Percentiles rank a stretch among this genome's conserved stretches.
These are phyloP conservation scores for Spheniscus mendiculus DNA, from an alignment of 2,113 vertebrate species.

Conservation along the genomic window DNA sequence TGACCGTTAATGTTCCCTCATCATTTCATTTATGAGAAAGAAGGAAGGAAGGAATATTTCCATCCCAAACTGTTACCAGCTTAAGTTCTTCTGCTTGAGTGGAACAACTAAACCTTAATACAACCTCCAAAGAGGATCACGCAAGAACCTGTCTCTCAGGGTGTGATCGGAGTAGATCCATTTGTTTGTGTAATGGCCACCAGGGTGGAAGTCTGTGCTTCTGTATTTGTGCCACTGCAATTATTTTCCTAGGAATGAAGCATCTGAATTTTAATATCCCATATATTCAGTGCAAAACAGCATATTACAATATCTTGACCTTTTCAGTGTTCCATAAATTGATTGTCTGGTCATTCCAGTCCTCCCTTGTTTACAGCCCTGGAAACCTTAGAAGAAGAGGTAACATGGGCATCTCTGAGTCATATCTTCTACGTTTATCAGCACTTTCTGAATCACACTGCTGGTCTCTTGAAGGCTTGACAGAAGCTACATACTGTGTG, in stretches of 20 bases:
- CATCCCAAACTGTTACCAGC: background rate
- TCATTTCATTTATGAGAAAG: background rate
- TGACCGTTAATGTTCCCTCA: background rate
- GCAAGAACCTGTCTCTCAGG: background rate
- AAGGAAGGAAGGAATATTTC: background rate
- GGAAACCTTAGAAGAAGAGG: slow-evolving; percentile 17
- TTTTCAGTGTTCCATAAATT: slow-evolving; percentile 66
- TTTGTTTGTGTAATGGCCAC: background rate
- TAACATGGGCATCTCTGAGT: background rate
- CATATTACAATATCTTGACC: slow-evolving; percentile 49
- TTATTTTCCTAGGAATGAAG: slow-evolving; percentile 20
- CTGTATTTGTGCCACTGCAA: background rate
- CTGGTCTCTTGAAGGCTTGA: slow-evolving; percentile 15
- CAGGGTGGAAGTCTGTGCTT: background rate
- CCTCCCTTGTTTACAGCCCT: slow-evolving; percentile 17
- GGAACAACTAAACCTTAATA: background rate
- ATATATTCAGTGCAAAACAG: background rate
- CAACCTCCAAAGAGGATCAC: background rate
- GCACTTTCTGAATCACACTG: background rate
- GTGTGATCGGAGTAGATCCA: background rate
- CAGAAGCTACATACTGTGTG: background rate
- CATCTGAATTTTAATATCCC: background rate
- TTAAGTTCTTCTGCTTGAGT: background rate
- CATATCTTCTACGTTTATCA: background rate
- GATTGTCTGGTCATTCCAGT: slow-evolving; percentile 16